A percentile compares a stretch with the other conserved stretches of the same genome.
Evolutionary conservation across 2,113 vertebrate genomes (phyloP).

Genomic region (Gambusia holbrooki): DNA sequence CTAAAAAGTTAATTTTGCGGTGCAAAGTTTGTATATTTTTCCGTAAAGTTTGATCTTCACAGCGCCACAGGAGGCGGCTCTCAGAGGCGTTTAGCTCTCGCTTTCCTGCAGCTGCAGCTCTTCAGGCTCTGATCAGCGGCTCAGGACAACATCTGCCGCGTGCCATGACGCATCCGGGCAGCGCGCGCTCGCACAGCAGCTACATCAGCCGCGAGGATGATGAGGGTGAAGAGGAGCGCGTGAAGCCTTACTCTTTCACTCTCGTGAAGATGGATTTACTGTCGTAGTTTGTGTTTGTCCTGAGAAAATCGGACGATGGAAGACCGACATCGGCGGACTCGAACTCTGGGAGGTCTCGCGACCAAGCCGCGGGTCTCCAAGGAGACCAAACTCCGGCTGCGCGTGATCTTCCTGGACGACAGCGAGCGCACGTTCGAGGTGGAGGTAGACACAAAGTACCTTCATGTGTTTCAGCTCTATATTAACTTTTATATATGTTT

Average conservation of each 20-base stretch:
- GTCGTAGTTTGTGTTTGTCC: background rate
- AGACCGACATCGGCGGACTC: constrained; percentile 30
- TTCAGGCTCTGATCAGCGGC: background rate
- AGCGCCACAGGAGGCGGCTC: background rate
- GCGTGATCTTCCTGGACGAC: constrained; percentile 80
- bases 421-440: constrained; percentile 82
- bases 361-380: constrained; percentile 51
- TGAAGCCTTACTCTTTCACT: background rate
- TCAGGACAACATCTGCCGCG: constrained; percentile 14
- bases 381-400: constrained; percentile 74
- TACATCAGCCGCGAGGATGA: background rate
- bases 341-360: constrained; percentile 53
- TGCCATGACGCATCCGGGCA: constrained; percentile 36
- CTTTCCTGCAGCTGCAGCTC: background rate
- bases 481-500: background rate
- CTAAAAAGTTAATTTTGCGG: background rate
- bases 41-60: background rate
- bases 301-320: constrained; percentile 44
- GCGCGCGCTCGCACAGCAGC: constrained; percentile 26
- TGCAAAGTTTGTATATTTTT: too few species aligned
- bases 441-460: constrained; percentile 66
- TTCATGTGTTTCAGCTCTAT: background rate
- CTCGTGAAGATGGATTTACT: background rate
- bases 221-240: constrained; percentile 14
- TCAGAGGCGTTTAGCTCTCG: background rate